These are phyloP conservation scores for Pomacea canaliculata DNA, from an alignment of 2,888 invertebrate species.

Conservation along the genomic window DNA sequence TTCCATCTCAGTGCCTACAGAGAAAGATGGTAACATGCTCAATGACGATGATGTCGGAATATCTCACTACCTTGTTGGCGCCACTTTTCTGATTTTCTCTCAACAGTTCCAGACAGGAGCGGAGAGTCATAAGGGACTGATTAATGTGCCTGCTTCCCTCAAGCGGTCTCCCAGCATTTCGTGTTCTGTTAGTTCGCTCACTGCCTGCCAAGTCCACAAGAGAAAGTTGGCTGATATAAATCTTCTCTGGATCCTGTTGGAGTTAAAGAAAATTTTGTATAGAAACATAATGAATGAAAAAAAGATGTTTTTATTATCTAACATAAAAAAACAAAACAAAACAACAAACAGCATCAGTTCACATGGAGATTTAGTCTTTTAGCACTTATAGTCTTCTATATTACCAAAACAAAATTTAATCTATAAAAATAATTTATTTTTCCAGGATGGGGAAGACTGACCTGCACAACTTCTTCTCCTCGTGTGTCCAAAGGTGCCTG, in stretches of 20 bases:
- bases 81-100: conserved; percentile 85
- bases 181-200: conserved; percentile 88
- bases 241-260: conserved; percentile 77
- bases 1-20: too few species aligned
- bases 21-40: too few species aligned
- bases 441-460: conserved; percentile 22
- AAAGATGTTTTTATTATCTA: too few species aligned
- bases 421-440: too few species aligned
- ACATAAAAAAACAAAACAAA: too few species aligned
- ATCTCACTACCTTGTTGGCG: conserved; percentile 73
- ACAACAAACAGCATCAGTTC: too few species aligned
- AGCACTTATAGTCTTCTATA: too few species aligned
- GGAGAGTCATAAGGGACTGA: conserved; percentile 92
- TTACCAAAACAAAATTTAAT: too few species aligned
- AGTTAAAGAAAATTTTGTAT: neutral
- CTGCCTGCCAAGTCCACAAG: conserved; percentile 98
- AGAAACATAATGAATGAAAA: too few species aligned
- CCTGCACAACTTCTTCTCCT: conserved; percentile 79
- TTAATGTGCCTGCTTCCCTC: conserved; percentile 89
- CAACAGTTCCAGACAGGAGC: conserved; percentile 90
- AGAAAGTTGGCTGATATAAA: conserved; percentile 90
- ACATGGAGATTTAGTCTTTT: too few species aligned
- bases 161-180: conserved; percentile 84
- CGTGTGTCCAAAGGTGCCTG: conserved; percentile 77
- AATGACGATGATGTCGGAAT: too few species aligned